A percentile compares a stretch with the other conserved stretches of the same genome.
Conservation (phyloP, 2,797 vertebrate genomes). For the Silurus aristotelis region DNA sequence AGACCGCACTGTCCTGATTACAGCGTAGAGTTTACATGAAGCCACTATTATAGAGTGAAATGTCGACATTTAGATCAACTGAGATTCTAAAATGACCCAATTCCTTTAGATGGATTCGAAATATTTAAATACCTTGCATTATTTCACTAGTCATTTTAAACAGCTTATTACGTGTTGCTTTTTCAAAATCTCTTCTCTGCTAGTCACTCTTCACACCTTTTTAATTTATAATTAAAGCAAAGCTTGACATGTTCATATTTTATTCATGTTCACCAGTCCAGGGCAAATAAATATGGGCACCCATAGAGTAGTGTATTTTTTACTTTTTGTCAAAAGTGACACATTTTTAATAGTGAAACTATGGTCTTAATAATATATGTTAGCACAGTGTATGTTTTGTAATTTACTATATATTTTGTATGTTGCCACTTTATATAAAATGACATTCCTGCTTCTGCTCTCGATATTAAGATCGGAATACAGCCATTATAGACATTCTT, state of each 20-base stretch:
- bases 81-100: conserved; percentile 15
- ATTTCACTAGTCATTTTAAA: conserved; percentile 79
- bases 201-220: conserved; percentile 52
- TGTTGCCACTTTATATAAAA: conserved; percentile 83
- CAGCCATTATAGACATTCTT: conserved; percentile 46
- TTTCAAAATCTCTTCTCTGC: conserved; percentile 50
- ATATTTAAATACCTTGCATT: conserved; percentile 49
- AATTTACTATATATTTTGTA: conserved; percentile 84
- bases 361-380: conserved; percentile 90
- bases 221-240: conserved; percentile 81
- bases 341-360: conserved; percentile 81
- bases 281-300: conserved; percentile 82
- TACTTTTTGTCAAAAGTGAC: conserved; percentile 75
- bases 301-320: conserved; percentile 74
- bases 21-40: conserved; percentile 81
- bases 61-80: conserved; percentile 66
- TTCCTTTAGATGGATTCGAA: conserved; percentile 17
- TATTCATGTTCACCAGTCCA: conserved; percentile 74
- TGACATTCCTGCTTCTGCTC: conserved; percentile 49
- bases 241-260: conserved; percentile 76
- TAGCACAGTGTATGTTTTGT: conserved; percentile 89
- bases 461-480: conserved; percentile 41
- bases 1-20: conserved; percentile 75
- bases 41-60: conserved; percentile 84
- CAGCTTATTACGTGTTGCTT: conserved; percentile 69